A percentile compares a stretch with the other conserved stretches of the same genome.
phyloP scores from a whole-genome alignment of 2,888 invertebrate species.

The Synergus laeviventris region DNA sequence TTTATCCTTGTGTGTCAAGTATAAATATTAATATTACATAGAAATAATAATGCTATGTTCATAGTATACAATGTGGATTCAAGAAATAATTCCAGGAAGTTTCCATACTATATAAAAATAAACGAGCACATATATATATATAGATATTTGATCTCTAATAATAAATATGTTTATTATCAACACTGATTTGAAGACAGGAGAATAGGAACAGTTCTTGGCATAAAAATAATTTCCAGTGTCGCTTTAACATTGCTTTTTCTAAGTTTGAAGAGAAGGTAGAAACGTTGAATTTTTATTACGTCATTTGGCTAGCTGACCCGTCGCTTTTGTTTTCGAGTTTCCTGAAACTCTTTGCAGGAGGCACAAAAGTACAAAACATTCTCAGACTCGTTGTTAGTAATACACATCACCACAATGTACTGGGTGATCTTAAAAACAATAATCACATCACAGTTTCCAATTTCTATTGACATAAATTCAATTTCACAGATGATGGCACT shows the following conservation, averaged over 20 bases:
- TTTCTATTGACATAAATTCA: neutral
- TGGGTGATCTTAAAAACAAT: neutral
- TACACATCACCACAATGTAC: neutral
- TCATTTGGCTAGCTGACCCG: constrained; percentile 24
- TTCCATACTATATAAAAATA: too few species aligned
- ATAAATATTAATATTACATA: neutral
- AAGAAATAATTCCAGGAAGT: neutral
- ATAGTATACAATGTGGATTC: neutral
- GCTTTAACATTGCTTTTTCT: neutral
- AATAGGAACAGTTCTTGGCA: constrained; percentile 2
- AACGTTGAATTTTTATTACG: constrained; percentile 28
- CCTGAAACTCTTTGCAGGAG: constrained; percentile 27
- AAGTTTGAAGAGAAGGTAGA: constrained; percentile 14
- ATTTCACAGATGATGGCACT: neutral
- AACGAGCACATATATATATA: too few species aligned
- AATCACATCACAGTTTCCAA: neutral
- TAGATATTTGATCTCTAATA: neutral
- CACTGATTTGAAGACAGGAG: neutral
- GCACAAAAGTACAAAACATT: constrained; percentile 33
- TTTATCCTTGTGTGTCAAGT: too few species aligned
- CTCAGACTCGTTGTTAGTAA: neutral
- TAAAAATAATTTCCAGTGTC: neutral
- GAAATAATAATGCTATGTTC: neutral
- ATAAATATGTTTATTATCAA: neutral
- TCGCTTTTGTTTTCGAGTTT: constrained; percentile 29